These are phyloP conservation scores for Adelosebastes latens DNA, from an alignment of 2,797 vertebrate genomes.

Conservation along the genomic window DNA sequence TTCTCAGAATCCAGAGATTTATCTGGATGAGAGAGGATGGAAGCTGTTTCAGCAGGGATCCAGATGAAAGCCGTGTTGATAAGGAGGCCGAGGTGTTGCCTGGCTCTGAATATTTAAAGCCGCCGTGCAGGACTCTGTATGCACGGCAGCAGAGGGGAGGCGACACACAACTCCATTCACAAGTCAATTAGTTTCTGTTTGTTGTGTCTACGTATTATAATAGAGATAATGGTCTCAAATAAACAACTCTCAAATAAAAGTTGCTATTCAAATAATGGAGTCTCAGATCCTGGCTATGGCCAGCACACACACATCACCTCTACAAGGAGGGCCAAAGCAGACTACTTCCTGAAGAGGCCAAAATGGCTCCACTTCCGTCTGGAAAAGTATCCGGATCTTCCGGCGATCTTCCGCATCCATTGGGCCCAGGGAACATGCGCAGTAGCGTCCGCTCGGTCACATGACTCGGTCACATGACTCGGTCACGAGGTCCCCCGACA, in stretches of 20 bases:
- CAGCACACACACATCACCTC: too few relatives aligned
- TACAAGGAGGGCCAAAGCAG: too few relatives aligned
- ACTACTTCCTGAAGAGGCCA: too few relatives aligned
- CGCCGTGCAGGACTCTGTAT: conserved; percentile 16
- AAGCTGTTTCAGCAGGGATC: conserved; percentile 19
- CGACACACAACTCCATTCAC: conserved; percentile 1
- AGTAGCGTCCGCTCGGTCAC: too few relatives aligned
- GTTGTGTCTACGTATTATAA: not conserved
- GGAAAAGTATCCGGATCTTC: too few relatives aligned
- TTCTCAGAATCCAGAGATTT: conserved; percentile 55
- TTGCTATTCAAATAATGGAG: not conserved
- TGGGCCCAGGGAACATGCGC: too few relatives aligned
- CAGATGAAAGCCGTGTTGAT: conserved; percentile 32
- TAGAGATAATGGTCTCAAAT: not conserved
- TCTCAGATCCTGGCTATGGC: too few relatives aligned
- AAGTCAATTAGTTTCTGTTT: not conserved
- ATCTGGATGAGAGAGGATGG: conserved; percentile 28
- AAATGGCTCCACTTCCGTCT: too few relatives aligned
- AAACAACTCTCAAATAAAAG: not conserved
- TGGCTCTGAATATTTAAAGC: conserved; percentile 35
- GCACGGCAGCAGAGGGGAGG: not conserved
- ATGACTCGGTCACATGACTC: too few relatives aligned
- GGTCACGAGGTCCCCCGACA: too few relatives aligned
- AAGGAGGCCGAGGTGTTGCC: conserved; percentile 15
- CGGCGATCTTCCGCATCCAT: too few relatives aligned